These are phyloP conservation scores for Enteromius mattozi DNA, from an alignment of 2,797 vertebrate genomes.

Conservation along the genomic window DNA sequence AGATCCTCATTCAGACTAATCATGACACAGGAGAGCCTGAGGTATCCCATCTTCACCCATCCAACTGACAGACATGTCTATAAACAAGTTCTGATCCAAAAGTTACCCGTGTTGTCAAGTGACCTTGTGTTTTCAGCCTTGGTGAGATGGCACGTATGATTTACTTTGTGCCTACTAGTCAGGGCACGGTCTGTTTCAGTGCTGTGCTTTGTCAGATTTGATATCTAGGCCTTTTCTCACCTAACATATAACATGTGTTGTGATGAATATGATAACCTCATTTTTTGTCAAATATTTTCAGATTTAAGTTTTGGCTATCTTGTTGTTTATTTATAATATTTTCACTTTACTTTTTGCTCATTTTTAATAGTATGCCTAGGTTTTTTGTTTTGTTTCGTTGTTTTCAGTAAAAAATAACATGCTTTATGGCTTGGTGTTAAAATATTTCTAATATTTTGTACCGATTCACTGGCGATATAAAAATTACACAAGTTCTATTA, in stretches of 20 bases:
- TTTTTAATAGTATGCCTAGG: not conserved
- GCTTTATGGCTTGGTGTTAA: not conserved
- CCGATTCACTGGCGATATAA: not conserved
- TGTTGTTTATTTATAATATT: not conserved
- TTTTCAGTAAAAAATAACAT: not conserved
- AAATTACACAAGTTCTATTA: not conserved
- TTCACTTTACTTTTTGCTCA: too few species aligned
- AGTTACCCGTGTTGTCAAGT: not conserved
- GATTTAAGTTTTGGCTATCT: too few species aligned
- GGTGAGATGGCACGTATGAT: not conserved
- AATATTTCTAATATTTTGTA: not conserved
- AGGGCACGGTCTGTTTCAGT: not conserved
- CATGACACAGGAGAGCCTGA: slow-evolving; percentile 89
- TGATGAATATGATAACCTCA: not conserved
- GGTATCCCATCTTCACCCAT: slow-evolving; percentile 68
- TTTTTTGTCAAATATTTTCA: too few species aligned
- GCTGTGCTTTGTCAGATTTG: slow-evolving; percentile 2
- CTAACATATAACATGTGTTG: not conserved
- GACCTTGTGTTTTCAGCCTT: slow-evolving; percentile 30
- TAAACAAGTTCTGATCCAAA: slow-evolving; percentile 17
- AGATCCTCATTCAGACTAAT: slow-evolving; percentile 95
- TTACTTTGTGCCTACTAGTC: not conserved
- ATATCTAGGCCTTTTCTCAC: not conserved
- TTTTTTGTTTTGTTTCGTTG: not conserved
- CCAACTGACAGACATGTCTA: not conserved